phyloP scores from a whole-genome alignment of 2,113 vertebrate genomes.

The Clarias batrachus region DNA sequence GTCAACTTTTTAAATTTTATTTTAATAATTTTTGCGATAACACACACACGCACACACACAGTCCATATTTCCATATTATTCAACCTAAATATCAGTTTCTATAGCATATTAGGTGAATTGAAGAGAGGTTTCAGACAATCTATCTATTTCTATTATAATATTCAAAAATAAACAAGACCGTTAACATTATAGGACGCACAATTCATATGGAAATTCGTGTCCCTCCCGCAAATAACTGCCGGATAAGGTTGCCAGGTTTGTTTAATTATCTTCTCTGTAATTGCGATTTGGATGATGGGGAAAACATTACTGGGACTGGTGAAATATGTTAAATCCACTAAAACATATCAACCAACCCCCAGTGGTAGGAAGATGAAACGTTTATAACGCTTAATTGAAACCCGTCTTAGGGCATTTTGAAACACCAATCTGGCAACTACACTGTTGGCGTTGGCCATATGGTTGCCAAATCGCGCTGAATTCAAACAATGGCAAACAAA shows the following conservation, averaged over 20 bases:
- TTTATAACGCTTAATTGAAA: not conserved
- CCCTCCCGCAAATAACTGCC: not conserved
- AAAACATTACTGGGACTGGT: too few species aligned
- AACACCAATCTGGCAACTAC: not conserved
- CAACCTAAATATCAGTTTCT: not conserved
- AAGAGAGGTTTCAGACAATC: not conserved
- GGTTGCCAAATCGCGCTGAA: slow-evolving; percentile 12
- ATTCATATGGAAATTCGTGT: slow-evolving; percentile 12
- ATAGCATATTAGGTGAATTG: not conserved
- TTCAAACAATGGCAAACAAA: not conserved
- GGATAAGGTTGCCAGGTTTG: not conserved
- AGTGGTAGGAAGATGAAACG: not conserved
- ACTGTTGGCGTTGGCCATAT: not conserved
- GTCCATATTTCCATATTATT: not conserved
- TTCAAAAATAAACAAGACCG: slow-evolving; percentile 16
- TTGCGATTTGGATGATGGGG: not conserved
- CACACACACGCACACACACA: not conserved
- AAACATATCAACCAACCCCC: not conserved
- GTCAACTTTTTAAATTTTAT: too few species aligned
- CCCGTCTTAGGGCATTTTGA: accelerated
- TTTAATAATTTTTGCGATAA: not conserved
- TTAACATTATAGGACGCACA: not conserved
- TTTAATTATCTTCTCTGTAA: not conserved
- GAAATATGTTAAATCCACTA: not conserved
- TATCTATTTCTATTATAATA: not conserved